A percentile compares a stretch with the other conserved stretches of the same genome.
Conservation (phyloP, 2,797 vertebrate species). For the Cephalopachus bancanus region DNA sequence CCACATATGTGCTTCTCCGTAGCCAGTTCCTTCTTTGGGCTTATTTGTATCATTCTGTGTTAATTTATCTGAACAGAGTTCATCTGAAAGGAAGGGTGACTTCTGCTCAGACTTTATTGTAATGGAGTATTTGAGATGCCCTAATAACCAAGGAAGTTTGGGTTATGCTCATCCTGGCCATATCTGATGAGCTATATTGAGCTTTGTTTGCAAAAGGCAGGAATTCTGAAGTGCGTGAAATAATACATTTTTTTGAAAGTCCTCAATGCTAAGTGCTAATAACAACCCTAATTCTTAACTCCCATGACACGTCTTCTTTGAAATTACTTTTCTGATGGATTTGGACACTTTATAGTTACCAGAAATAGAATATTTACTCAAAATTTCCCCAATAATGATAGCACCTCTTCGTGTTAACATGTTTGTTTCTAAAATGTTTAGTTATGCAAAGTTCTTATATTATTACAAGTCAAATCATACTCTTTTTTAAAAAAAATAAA, state of each 20-base stretch:
- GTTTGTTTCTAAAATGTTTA: slow-evolving; percentile 15
- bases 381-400: neutral
- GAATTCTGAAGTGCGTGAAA: neutral
- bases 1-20: neutral
- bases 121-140: neutral
- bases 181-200: neutral
- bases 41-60: neutral
- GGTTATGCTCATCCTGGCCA: neutral
- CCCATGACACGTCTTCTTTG: neutral
- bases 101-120: neutral
- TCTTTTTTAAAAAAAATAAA: neutral
- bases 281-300: slow-evolving; percentile 6
- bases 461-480: neutral
- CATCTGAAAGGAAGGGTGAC: slow-evolving; percentile 24
- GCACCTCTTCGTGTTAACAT: neutral
- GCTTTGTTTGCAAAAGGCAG: neutral
- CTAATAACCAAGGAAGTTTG: neutral
- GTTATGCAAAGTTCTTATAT: neutral
- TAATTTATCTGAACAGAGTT: slow-evolving; percentile 27
- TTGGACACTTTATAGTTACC: neutral
- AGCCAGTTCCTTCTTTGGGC: neutral
- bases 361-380: neutral
- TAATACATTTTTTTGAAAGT: neutral
- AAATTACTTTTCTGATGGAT: neutral
- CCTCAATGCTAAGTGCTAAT: neutral